Evolutionary conservation across 2,113 vertebrate species (phyloP).

Genomic region (Dunckerocampus dactyliophorus): DNA sequence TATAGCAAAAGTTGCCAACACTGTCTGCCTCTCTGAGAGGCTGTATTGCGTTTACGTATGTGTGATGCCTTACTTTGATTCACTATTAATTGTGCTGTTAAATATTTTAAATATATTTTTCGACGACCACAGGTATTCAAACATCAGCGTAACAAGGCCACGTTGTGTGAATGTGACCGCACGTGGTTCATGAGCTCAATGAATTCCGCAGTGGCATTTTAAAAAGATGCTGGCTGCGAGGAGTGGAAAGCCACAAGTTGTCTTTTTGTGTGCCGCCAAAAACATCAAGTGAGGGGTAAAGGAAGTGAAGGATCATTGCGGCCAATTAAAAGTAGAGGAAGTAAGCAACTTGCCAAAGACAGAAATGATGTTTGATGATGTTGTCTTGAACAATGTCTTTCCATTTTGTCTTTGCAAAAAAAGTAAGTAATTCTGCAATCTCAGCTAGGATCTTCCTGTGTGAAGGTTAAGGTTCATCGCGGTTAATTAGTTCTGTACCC

Average conservation of each 20-base stretch:
- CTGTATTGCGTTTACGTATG: constrained; percentile 10
- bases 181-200: neutral
- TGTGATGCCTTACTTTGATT: constrained; percentile 20
- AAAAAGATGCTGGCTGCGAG: constrained; percentile 24
- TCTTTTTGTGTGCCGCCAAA: constrained; percentile 31
- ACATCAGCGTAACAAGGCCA: constrained; percentile 20
- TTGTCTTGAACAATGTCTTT: neutral
- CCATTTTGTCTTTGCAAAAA: too few relatives aligned
- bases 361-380: constrained; percentile 32
- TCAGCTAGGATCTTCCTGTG: too few relatives aligned
- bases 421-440: too few relatives aligned
- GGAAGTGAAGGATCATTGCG: constrained; percentile 40
- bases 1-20: constrained; percentile 21
- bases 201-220: constrained; percentile 35
- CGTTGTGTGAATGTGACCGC: constrained; percentile 16
- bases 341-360: constrained; percentile 36
- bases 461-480: too few relatives aligned
- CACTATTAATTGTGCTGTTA: neutral
- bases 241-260: constrained; percentile 40
- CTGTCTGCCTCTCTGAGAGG: constrained; percentile 14
- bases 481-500: too few relatives aligned
- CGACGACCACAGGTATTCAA: neutral
- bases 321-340: constrained; percentile 19
- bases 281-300: constrained; percentile 17
- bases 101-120: constrained; percentile 4